These are phyloP conservation scores for Drosophila anomalata DNA, from an alignment of 2,888 invertebrate genomes.

Conservation along the genomic window DNA sequence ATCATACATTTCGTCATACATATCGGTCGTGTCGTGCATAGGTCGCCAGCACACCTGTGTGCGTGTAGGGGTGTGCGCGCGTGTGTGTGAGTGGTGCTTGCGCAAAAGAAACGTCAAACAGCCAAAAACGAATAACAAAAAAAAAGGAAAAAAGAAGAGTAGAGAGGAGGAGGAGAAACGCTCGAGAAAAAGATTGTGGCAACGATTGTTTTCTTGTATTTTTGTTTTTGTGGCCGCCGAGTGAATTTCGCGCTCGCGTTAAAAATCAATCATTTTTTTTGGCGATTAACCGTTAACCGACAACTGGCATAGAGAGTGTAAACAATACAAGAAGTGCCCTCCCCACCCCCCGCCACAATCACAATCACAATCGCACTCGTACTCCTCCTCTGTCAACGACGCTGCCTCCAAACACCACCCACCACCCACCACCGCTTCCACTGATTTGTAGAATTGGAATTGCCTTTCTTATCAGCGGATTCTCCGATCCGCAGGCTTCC, in stretches of 20 bases:
- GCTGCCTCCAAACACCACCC: neutral
- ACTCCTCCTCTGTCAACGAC: neutral
- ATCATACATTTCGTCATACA: neutral
- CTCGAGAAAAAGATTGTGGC: slow-evolving; percentile 15
- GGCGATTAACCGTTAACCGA: slow-evolving; percentile 16
- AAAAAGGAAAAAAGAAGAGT: slow-evolving; percentile 1
- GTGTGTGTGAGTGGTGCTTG: slow-evolving; percentile 10
- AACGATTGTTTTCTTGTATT: neutral
- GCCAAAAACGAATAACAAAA: slow-evolving; percentile 11
- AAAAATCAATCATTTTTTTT: neutral
- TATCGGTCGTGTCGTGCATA: slow-evolving; percentile 10
- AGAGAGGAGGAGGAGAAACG: slow-evolving; percentile 12
- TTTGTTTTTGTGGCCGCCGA: slow-evolving; percentile 1
- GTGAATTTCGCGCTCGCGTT: slow-evolving; percentile 1
- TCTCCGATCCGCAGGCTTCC: slow-evolving; percentile 29
- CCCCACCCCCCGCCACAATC: slow-evolving; percentile 2
- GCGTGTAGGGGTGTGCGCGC: slow-evolving; percentile 1
- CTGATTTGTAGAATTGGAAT: slow-evolving; percentile 4
- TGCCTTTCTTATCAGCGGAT: slow-evolving; percentile 3
- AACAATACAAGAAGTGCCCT: slow-evolving; percentile 19
- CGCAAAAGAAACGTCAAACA: slow-evolving; percentile 23
- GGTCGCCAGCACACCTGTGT: slow-evolving; percentile 11
- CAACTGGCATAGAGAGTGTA: slow-evolving; percentile 31
- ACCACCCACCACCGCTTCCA: neutral
- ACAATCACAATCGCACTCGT: neutral